Base-by-base conservation (phyloP, 2,888 invertebrate species). In the Azorinus chamasolen region DNA sequence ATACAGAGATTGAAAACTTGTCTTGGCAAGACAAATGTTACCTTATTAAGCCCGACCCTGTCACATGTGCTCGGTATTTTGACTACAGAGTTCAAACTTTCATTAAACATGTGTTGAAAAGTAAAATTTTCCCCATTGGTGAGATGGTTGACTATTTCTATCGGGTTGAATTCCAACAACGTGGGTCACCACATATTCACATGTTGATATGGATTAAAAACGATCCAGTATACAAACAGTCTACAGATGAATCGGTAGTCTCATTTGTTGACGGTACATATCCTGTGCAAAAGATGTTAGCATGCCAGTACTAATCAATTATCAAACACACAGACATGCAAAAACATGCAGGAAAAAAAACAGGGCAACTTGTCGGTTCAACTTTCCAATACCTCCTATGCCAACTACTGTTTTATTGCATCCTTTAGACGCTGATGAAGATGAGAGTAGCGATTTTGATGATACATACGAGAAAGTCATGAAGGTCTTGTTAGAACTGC, bases 111-210 rank as follows among this genome's bases (percentile, higher is more conserved):
- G 69, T 82, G 12, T 25, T 82, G 37, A 58, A 58, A n/a, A 24
- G 62, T 25, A 55, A 51, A 16, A 14, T 25, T 3, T 16, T 57
- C 5, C 83, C 78, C 12, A 39, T 84, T 46, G 82, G 79, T 12
- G 27, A 76, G 16, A 65, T 84, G 16, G 25, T 27, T 22, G 82
- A 84, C 45, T 83, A 41, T 51, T 84, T 79, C 43, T 83, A 76
- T 43, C 43, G 79, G n/a, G 69, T 79, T 4, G 81, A 83, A 57
- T 83, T 83, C 66, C 81, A 83, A 45, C 74, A 79, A 24, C 46
- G 78, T 32, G 77, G 82, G 12, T 78, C 74, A 1, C 78, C 80
- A 22, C 83, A 78, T 62, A 62, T 77, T 20, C 78, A 64, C 73
- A 80, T 72, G 48, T 45, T 83, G 1, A 3, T 76, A 8, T 84